Percentiles rank a stretch among this genome's conserved stretches.
phyloP scores from a whole-genome alignment of 2,888 invertebrate species.

The Rotaria sp. region DNA sequence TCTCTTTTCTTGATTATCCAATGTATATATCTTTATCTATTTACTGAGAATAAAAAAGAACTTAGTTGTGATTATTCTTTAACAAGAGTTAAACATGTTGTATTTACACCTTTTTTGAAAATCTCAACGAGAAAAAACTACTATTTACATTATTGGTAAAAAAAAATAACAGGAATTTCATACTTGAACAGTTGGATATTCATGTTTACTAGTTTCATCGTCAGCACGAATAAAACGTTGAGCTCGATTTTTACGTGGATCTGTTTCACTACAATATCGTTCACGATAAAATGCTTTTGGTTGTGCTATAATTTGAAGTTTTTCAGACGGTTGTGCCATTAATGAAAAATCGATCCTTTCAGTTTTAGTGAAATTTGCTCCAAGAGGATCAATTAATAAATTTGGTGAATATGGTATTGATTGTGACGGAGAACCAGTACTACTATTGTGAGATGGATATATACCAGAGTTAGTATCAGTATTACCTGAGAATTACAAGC shows the following conservation, averaged over 20 bases:
- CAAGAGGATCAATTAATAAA: background rate
- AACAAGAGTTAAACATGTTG: too few relatives aligned
- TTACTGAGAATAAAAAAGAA: background rate
- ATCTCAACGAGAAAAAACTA: too few relatives aligned
- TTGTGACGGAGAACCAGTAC: background rate
- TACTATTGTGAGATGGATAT: background rate
- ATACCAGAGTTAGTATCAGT: background rate
- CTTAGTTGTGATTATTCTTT: too few relatives aligned
- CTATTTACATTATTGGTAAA: too few relatives aligned
- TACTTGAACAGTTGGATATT: constrained; percentile 13
- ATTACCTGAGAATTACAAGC: background rate
- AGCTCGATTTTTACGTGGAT: background rate
- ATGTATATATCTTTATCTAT: background rate
- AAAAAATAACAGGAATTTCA: too few relatives aligned
- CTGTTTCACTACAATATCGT: constrained; percentile 1
- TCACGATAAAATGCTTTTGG: constrained; percentile 4
- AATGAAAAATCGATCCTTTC: background rate
- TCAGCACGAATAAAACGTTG: background rate
- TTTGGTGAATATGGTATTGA: background rate
- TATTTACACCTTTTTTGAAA: too few relatives aligned
- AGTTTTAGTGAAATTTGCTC: background rate
- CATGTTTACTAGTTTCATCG: background rate
- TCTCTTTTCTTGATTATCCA: too few relatives aligned
- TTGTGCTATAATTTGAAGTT: background rate
- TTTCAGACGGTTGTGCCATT: background rate